Base-by-base conservation (phyloP, 1,140 invertebrate genomes). In the Gerris buenoi region DNA sequence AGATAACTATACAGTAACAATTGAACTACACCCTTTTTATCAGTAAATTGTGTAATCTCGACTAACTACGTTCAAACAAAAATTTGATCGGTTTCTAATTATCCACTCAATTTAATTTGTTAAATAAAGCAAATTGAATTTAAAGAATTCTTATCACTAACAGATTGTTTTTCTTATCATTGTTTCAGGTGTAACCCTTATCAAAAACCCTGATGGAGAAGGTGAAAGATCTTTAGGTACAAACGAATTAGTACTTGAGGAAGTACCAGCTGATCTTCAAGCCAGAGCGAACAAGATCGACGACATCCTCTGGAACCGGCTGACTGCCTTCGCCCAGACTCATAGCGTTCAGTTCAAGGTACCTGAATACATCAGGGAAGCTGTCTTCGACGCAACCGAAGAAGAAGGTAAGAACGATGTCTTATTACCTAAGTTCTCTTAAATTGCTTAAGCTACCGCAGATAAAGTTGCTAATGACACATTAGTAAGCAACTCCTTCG, bases 261-360 rank as follows among this genome's bases (percentile, higher is more conserved):
- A 29, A 18, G 63, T 76, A 13, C 71, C 72, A 2, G 60, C 69
- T 25, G 72, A 75, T 25, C 65, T 72, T 2, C 68, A 71, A 56
- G 29, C 70, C 5, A 70, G 70, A 3, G 70, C 75, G 25, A 76
- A 80, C 65, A 75, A 79, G 65, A 70, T 84, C 63, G 81, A 84
- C 70, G 79, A 81, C 18, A 76, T 86, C 69, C 75, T 86, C 14
- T 73, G 81, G n/a, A 79, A 85, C 60, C 75, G 81, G 25, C 76
- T 84, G 26, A 75, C 79, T 2, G 79, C 79, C 69, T 82, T 87
- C 61, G 73, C 87, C 68, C 78, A 84, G 33, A 82, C 79, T 10
- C 84, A 85, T 72, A 81, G 82, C 62, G 71, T 88, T 25, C 79
- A 83, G 71, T 71, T 83, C 71, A 75, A 82, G 77, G 71, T 84